phyloP scores from a whole-genome alignment of 2,797 vertebrate genomes.

The Pristis pectinata region DNA sequence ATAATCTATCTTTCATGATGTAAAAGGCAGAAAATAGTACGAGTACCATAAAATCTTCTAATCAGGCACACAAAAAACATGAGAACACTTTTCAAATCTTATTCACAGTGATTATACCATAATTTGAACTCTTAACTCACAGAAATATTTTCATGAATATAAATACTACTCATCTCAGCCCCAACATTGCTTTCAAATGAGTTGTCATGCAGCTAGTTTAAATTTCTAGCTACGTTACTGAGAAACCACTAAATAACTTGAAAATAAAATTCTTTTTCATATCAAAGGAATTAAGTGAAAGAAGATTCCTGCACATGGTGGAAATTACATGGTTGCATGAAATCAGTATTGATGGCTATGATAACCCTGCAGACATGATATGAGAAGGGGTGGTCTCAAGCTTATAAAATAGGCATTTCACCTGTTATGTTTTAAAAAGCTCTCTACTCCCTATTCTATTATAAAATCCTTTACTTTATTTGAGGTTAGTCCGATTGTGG shows the following conservation, averaged over 20 bases:
- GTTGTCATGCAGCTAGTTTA: background rate
- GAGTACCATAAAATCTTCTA: background rate
- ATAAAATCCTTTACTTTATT: background rate
- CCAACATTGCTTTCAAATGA: constrained; percentile 14
- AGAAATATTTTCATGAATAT: background rate
- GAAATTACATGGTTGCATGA: background rate
- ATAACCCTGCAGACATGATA: background rate
- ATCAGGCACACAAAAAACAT: background rate
- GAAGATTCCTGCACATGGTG: background rate
- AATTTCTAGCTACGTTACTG: background rate
- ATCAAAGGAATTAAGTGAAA: background rate
- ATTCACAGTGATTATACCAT: background rate
- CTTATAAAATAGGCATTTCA: background rate
- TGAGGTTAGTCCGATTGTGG: background rate
- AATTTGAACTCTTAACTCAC: background rate
- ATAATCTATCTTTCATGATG: background rate
- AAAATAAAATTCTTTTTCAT: background rate
- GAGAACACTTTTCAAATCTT: background rate
- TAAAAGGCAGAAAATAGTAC: background rate
- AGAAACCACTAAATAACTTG: background rate
- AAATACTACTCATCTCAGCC: background rate
- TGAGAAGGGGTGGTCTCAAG: background rate
- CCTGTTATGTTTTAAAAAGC: background rate
- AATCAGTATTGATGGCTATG: background rate
- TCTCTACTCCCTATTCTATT: background rate